These are phyloP conservation scores for Monopis laevigella DNA, from an alignment of 2,888 invertebrate genomes.

Conservation along the genomic window DNA sequence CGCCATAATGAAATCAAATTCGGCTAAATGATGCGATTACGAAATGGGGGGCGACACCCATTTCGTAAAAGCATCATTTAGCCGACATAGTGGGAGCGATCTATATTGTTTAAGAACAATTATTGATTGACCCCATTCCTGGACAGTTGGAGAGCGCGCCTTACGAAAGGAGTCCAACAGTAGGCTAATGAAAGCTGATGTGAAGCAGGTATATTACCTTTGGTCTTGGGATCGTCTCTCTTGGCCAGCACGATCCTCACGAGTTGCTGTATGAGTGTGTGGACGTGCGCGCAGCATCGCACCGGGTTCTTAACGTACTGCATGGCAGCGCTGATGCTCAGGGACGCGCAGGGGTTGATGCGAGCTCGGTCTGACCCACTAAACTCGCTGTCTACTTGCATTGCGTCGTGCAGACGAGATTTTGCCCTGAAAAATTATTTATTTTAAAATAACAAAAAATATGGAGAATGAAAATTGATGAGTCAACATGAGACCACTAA, in stretches of 20 bases:
- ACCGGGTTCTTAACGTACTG: conserved; percentile 97
- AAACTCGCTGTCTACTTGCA: conserved; percentile 92
- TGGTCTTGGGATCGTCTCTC: conserved; percentile 89
- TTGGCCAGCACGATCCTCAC: conserved; percentile 86
- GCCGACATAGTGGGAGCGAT: too few relatives aligned
- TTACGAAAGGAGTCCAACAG: too few relatives aligned
- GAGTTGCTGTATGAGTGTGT: conserved; percentile 85
- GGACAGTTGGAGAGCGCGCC: too few relatives aligned
- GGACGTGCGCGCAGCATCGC: conserved; percentile 91
- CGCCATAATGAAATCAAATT: too few relatives aligned
- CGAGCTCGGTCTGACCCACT: conserved; percentile 83
- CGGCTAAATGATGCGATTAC: too few relatives aligned
- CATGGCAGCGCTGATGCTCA: conserved; percentile 90
- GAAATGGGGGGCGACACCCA: too few relatives aligned
- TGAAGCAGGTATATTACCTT: conserved; percentile 71
- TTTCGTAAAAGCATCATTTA: too few relatives aligned
- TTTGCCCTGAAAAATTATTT: conserved; percentile 86
- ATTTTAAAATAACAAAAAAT: too few relatives aligned
- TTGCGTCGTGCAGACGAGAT: conserved; percentile 89
- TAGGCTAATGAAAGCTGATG: neutral
- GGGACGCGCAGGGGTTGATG: conserved; percentile 92
- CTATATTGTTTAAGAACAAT: too few relatives aligned
- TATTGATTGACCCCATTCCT: too few relatives aligned
- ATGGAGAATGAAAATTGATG: too few relatives aligned
- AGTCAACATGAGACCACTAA: too few relatives aligned